Percentiles rank a stretch among this genome's conserved stretches.
Evolutionary conservation across 2,888 invertebrate genomes (phyloP).

Genomic region (Dendrolimus houi): DNA sequence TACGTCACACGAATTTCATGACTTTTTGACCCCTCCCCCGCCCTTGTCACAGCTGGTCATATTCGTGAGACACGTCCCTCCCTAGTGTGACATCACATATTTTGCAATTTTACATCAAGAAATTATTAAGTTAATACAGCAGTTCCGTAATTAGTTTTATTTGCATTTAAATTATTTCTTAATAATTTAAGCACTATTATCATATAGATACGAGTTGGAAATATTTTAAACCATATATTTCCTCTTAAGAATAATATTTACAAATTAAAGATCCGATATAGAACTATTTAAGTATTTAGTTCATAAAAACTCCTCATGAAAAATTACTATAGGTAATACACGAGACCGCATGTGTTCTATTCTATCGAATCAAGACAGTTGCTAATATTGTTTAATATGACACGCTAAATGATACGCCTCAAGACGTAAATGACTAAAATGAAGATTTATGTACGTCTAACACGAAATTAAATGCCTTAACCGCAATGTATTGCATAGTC

Average conservation of each 20-base stretch:
- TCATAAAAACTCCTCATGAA: neutral
- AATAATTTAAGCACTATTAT: no score
- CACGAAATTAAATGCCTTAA: constrained; percentile 67
- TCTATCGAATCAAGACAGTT: neutral
- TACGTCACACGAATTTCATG: no score
- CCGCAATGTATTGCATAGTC: constrained; percentile 61
- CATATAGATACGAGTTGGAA: no score
- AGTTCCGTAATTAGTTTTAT: no score
- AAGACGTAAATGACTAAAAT: constrained; percentile 46
- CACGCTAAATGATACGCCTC: constrained; percentile 7
- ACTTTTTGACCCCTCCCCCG: no score
- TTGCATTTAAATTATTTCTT: no score
- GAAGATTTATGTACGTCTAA: constrained; percentile 45
- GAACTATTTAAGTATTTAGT: neutral
- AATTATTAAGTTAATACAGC: no score
- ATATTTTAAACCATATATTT: no score
- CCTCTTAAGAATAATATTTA: neutral
- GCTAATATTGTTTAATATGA: constrained; percentile 1
- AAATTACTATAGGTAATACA: neutral
- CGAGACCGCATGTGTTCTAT: neutral
- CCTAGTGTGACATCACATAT: no score
- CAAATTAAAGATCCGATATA: neutral
- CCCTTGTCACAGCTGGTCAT: no score
- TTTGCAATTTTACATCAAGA: no score
- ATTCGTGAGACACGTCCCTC: no score